Evolutionary conservation across 2,888 invertebrate species (phyloP), one percentile per base, ranked within the genome.

Genomic region (Carcina quercana): DNA sequence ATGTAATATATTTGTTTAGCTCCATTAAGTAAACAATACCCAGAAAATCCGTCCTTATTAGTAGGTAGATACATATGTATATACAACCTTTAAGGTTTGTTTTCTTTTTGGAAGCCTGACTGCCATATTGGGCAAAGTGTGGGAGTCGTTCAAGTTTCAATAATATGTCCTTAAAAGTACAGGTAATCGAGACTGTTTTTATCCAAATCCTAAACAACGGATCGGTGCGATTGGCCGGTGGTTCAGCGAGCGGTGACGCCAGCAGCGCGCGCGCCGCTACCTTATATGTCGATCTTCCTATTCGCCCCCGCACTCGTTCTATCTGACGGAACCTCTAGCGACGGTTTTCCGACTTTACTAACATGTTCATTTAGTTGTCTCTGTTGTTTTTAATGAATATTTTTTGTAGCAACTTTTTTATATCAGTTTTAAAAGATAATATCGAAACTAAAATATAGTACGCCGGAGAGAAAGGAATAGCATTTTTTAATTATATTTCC

Each of bases 241-340:
- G 63, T 62, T 65, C 65, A 66, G 63, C 66, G 55, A 57, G 65
- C 64, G 80, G 69, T 82, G 82, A 83, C 79, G 80, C 53, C 59
- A 59, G 54, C 41, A 47, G 59, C 54, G 57, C 54, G 51, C 51
- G 53, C 60, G 53, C 50, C 52, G 50, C 47, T 51, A 46, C 82
- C 82, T 57, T 82, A 76, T 76, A 79, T 58, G 80, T 59, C 56
- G 50, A 62, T 67, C 72, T 75, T 76, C 78, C 78, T 76, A 74
- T 54, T 75, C 82, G 80, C 83, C 82, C 80, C 82, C 82, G 71
- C 82, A 54, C 41, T 15, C 10, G 15, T 10, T 6, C 22, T 17
- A 33, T n/a, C 58, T 60, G 60, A 60, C 66, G 61, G 64, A 69
- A 68, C 63, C 52, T 59, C 53, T 38, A n/a, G 11, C 42, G 49